Percentiles rank a stretch among this genome's conserved stretches.
These are phyloP conservation scores for Thumatha senex DNA, from an alignment of 2,888 invertebrate species.

Conservation along the genomic window DNA sequence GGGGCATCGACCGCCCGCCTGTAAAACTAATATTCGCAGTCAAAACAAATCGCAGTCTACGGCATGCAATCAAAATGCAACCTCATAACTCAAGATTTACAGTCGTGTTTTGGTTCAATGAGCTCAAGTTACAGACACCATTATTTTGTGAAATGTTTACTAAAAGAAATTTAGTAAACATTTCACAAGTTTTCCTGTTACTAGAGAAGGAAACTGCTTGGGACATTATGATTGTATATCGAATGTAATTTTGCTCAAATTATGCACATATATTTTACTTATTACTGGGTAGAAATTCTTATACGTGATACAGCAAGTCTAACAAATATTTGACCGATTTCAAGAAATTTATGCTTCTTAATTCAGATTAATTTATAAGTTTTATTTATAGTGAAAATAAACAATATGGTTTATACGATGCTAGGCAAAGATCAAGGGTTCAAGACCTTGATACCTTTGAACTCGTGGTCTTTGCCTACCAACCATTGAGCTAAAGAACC, in stretches of 20 bases:
- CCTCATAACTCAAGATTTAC: conserved; percentile 24
- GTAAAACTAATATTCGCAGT: conserved; percentile 72
- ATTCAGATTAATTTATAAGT: too few relatives aligned
- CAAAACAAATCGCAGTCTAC: conserved; percentile 60
- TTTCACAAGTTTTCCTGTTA: conserved; percentile 48
- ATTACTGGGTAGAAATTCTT: not conserved
- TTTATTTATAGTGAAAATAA: too few relatives aligned
- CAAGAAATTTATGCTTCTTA: too few relatives aligned
- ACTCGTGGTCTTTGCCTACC: too few relatives aligned
- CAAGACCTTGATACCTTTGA: too few relatives aligned
- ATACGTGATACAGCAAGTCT: too few relatives aligned
- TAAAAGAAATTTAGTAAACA: conserved; percentile 27
- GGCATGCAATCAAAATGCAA: conserved; percentile 30
- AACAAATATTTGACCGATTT: too few relatives aligned
- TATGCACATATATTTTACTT: conserved; percentile 31
- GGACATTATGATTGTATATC: conserved; percentile 31
- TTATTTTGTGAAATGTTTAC: conserved; percentile 35
- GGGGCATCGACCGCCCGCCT: conserved; percentile 60
- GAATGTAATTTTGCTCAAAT: conserved; percentile 34
- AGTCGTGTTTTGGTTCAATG: conserved; percentile 26
- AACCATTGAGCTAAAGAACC: too few relatives aligned
- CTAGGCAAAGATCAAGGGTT: too few relatives aligned
- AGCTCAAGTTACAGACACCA: conserved; percentile 16
- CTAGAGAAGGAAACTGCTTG: conserved; percentile 28
- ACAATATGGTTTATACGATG: too few relatives aligned